Percentiles rank a stretch among this genome's conserved stretches.
These are phyloP conservation scores for Microhierax caerulescens DNA, from an alignment of 2,797 vertebrate genomes.

Conservation along the genomic window DNA sequence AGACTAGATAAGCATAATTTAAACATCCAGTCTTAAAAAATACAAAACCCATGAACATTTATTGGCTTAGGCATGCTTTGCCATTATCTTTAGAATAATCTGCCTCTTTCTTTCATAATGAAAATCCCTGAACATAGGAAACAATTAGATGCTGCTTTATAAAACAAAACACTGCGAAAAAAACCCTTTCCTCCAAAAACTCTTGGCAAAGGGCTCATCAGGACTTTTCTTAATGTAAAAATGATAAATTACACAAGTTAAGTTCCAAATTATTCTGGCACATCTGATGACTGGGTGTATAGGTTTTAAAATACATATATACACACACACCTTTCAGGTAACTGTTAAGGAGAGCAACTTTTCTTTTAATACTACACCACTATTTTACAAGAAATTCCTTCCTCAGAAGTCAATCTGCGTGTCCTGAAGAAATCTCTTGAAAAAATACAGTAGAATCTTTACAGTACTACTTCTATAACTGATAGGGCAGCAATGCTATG, in stretches of 20 bases:
- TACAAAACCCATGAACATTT: background rate
- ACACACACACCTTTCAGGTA: background rate
- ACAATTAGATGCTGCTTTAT: slow-evolving; percentile 19
- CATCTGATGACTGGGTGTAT: background rate
- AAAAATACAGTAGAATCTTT: background rate
- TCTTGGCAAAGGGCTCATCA: slow-evolving; percentile 12
- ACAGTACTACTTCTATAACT: background rate
- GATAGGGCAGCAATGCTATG: background rate
- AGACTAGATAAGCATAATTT: background rate
- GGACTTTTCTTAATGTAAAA: slow-evolving; percentile 2
- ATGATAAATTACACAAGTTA: background rate
- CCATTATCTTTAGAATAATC: background rate
- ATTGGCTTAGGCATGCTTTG: background rate
- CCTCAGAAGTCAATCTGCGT: background rate
- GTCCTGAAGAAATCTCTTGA: background rate
- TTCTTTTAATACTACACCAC: background rate
- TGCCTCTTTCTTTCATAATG: background rate
- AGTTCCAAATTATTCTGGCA: background rate
- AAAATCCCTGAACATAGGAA: background rate
- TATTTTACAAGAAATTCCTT: background rate
- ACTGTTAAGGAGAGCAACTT: background rate
- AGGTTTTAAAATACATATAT: too few species aligned
- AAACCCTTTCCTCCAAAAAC: background rate
- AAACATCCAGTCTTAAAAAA: background rate
- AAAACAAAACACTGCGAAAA: slow-evolving; percentile 8